Conservation (phyloP, 2,888 invertebrate genomes). For the Polydrusus cervinus region DNA sequence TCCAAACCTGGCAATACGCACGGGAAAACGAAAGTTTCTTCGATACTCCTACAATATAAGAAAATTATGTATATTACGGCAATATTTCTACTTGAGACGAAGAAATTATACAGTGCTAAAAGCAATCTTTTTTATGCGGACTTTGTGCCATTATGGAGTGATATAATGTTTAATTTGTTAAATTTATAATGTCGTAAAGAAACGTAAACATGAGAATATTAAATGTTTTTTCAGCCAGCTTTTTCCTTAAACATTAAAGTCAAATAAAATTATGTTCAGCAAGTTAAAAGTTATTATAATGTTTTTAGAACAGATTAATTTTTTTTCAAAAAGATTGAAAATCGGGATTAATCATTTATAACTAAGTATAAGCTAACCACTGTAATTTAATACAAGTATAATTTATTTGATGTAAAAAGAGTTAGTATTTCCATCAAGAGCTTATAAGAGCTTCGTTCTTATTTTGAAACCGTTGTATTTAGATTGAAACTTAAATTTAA, state of each 20-base stretch:
- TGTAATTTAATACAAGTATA: no score
- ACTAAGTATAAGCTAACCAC: no score
- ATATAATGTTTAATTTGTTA: conserved; percentile 33
- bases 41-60: conserved; percentile 14
- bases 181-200: conserved; percentile 31
- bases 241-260: conserved; percentile 6
- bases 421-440: no score
- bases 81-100: conserved; percentile 40
- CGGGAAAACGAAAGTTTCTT: conserved; percentile 3
- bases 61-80: conserved; percentile 45
- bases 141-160: conserved; percentile 27
- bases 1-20: conserved; percentile 11
- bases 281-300: not conserved
- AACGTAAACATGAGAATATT: conserved; percentile 28
- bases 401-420: no score
- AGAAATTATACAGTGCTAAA: conserved; percentile 44
- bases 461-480: no score
- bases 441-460: no score
- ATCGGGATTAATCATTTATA: no score
- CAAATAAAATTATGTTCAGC: conserved; percentile 8
- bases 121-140: conserved; percentile 44
- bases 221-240: conserved; percentile 18
- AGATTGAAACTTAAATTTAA: no score
- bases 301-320: not conserved
- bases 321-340: no score